A percentile compares a stretch with the other conserved stretches of the same genome.
Conservation (phyloP, 2,797 vertebrate genomes). For the Gobionotothen gibberifrons region DNA sequence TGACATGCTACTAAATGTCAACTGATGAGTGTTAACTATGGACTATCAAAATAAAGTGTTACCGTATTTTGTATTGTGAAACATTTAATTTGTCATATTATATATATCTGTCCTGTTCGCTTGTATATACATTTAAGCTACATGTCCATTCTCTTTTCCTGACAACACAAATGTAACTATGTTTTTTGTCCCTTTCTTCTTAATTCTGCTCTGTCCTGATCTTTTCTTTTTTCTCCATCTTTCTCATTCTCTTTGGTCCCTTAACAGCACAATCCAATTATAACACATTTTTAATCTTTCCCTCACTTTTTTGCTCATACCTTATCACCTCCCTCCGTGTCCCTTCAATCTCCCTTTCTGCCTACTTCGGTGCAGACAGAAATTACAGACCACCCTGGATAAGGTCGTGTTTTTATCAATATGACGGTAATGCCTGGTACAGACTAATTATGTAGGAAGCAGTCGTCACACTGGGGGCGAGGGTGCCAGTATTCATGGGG, state of each 20-base stretch:
- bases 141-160: conserved; percentile 9
- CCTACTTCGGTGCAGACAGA: conserved; percentile 48
- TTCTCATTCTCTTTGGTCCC: conserved; percentile 58
- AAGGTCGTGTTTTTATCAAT: conserved; percentile 79
- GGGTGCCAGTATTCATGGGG: conserved; percentile 74
- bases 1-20: too few relatives aligned
- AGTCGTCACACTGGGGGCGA: conserved; percentile 57
- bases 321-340: conserved; percentile 61
- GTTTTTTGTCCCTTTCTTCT: conserved; percentile 44
- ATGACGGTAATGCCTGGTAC: conserved; percentile 71
- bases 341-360: conserved; percentile 48
- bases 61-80: conserved; percentile 3
- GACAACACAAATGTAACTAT: conserved; percentile 33
- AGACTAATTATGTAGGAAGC: conserved; percentile 77
- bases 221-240: conserved; percentile 42
- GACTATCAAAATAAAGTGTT: too few relatives aligned
- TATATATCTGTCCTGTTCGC: neutral
- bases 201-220: conserved; percentile 40
- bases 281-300: conserved; percentile 71
- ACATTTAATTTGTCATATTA: neutral
- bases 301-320: conserved; percentile 57
- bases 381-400: conserved; percentile 71
- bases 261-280: conserved; percentile 72
- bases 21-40: too few relatives aligned
- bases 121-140: neutral